Conservation (phyloP, 2,797 vertebrate genomes). For the Tenualosa ilisha region DNA sequence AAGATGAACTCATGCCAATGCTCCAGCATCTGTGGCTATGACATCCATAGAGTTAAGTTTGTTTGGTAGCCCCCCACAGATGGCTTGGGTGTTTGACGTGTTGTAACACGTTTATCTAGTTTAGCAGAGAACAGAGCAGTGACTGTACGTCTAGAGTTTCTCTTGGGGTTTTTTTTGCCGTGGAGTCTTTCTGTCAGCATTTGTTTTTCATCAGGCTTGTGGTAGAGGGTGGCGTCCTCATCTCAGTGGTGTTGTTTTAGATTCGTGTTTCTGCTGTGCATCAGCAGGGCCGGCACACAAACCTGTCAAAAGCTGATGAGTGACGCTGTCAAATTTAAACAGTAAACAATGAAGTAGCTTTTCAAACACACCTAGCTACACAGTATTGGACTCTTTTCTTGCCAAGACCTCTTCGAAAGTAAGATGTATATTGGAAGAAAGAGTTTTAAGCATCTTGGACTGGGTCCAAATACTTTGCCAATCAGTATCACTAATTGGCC, state of each 20-base stretch:
- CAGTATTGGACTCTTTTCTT: neutral
- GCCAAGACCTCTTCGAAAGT: neutral
- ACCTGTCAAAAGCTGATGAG: neutral
- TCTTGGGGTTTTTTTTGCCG: neutral
- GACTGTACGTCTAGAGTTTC: neutral
- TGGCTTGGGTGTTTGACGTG: neutral
- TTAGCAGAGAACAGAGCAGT: constrained; percentile 20
- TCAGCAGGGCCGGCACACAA: neutral
- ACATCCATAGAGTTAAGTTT: neutral
- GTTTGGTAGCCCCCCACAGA: neutral
- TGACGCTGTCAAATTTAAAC: neutral
- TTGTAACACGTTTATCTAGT: constrained; percentile 15
- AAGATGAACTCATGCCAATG: neutral
- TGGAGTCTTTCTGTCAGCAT: neutral
- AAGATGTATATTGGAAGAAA: neutral
- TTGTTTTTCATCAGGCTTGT: neutral
- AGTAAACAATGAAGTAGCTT: neutral
- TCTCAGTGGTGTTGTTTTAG: neutral
- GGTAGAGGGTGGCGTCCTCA: neutral
- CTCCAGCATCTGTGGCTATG: neutral
- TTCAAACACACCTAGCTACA: neutral
- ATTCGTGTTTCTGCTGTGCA: neutral
- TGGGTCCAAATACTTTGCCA: neutral
- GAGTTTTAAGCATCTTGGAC: neutral
- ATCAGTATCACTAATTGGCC: too few relatives aligned